Percentiles rank a stretch among this genome's conserved stretches.
Conservation (phyloP, 2,888 invertebrate genomes). For the Morpho achilles region DNA sequence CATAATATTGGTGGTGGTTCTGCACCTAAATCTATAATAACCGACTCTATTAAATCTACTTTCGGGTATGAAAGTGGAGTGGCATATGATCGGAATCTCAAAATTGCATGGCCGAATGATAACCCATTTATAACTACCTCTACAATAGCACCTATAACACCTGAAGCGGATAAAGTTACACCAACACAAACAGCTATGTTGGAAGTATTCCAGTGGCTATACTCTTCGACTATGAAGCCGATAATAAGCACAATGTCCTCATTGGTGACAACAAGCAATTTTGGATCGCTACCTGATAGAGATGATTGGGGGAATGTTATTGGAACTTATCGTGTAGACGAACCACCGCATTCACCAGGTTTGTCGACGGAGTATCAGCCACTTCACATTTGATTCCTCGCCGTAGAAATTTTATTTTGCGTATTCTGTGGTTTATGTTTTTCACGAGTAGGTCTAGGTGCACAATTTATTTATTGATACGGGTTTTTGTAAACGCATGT, state of each 20-base stretch:
- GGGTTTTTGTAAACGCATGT: slow-evolving; percentile 30
- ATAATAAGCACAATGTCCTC: slow-evolving; percentile 63
- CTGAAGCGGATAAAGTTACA: slow-evolving; percentile 68
- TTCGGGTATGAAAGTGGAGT: slow-evolving; percentile 66
- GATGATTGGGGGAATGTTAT: slow-evolving; percentile 73
- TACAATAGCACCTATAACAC: slow-evolving; percentile 61
- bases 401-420: slow-evolving; percentile 70
- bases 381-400: slow-evolving; percentile 52
- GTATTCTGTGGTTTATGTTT: slow-evolving; percentile 37
- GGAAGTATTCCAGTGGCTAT: slow-evolving; percentile 75
- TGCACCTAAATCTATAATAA: slow-evolving; percentile 69
- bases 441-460: slow-evolving; percentile 39
- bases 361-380: slow-evolving; percentile 73
- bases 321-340: slow-evolving; percentile 74
- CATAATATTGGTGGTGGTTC: slow-evolving; percentile 68
- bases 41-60: slow-evolving; percentile 72
- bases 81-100: slow-evolving; percentile 59
- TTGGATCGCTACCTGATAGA: slow-evolving; percentile 57
- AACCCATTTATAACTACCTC: slow-evolving; percentile 73
- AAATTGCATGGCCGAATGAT: slow-evolving; percentile 72
- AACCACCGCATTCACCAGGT: slow-evolving; percentile 76
- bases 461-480: slow-evolving; percentile 34
- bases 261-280: slow-evolving; percentile 49
- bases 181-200: slow-evolving; percentile 73
- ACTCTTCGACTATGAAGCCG: slow-evolving; percentile 69